Evolutionary conservation across 2,797 vertebrate genomes (phyloP), one percentile per base, ranked within the genome.

Genomic region (Mastacembelus armatus): DNA sequence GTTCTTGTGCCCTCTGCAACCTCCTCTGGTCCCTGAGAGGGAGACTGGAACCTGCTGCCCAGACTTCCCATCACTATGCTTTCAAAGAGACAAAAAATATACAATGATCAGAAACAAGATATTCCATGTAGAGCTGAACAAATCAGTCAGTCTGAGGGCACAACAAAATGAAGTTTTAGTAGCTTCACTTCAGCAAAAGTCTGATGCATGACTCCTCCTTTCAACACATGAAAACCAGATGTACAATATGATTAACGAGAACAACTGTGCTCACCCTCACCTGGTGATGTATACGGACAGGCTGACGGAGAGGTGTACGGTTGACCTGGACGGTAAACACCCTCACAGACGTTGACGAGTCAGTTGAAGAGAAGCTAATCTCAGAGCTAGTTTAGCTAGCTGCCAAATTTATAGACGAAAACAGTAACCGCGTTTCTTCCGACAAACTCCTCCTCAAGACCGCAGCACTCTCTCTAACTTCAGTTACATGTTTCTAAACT

Each of bases 11-110:
- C 87, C 54, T 89, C 92, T 11, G 39, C 40, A 2, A 51, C 43
- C 24, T 90, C 91, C 32, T 90, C 88, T 6, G 78, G 80, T 54
- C 74, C 83, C 62, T 63, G 84, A 29, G 88, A 60, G 1, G 85
- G 21, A 2, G 80, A 80, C 71, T 93, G 92, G 59, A 94, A 91
- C 54, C 88, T 88, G 83, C 93, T 94, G 52, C 91, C 81, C 44
- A 93, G 72, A 47, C 64, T 85, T 59, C 93, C 93, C 90, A 85
- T 90, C 24, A 64, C 24, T 18, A 24, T 10, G 30, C 24, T 71
- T 58, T 7, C 16, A 58, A 38, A 58, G 4, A 80, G 3, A 74
- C 14, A 63, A 3, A 40, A 68, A 18, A 70, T 14, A 71, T 14
- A 71, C 15, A 45, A 49, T 2, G 1, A 2, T 42, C 33, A 52